Base-by-base conservation (phyloP, 2,888 invertebrate species). In the Caradrina kadenii region DNA sequence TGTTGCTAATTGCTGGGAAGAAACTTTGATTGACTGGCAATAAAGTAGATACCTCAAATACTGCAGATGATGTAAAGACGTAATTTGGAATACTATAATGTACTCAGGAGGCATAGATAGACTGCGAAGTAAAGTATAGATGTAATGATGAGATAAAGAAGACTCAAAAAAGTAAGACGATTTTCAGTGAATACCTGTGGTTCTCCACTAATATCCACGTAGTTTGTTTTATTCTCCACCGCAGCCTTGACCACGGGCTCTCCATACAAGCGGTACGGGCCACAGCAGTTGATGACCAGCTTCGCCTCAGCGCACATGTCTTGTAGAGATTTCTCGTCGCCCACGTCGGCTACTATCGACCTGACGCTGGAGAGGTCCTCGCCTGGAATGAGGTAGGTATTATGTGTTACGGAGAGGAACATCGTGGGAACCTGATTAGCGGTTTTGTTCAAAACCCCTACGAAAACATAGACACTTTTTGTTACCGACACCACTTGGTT, bases 151-250 rank as follows among this genome's bases (percentile, higher is more conserved):
- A 42, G 13, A 7, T 42, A 3, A 42, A 11, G 5, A 49, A 19
- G 6, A 2, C 49, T 39, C 11, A 8, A 2, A 13, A 39, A 39
- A 49, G n/a, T n/a, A n/a, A n/a, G n/a, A 48, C 4, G 8, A 7
- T n/a, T 31, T 19, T 15, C 21, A 10, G 6, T 19, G 11, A 11
- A 64, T 87, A 97, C 97, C 96, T 97, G 97, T 0, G 99, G 98
- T 90, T 99, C 99, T 8, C 99, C 99, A 87, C 97, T 98, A 49
- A 99, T 97, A 92, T 99, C 99, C 11, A 99, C 97, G 88, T 99
- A 98, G 94, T 98, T 97, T 0, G 99, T 97, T 67, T 97, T 97
- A 58, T 97, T 96, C 67, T 97, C 97, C 26, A 99, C 96, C 80
- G 99, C 99, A 0, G 99, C 99, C 83, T 97, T 97, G 0, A 99